Base-by-base conservation (phyloP, 2,113 vertebrate species). In the Pyrgilauda ruficollis region DNA sequence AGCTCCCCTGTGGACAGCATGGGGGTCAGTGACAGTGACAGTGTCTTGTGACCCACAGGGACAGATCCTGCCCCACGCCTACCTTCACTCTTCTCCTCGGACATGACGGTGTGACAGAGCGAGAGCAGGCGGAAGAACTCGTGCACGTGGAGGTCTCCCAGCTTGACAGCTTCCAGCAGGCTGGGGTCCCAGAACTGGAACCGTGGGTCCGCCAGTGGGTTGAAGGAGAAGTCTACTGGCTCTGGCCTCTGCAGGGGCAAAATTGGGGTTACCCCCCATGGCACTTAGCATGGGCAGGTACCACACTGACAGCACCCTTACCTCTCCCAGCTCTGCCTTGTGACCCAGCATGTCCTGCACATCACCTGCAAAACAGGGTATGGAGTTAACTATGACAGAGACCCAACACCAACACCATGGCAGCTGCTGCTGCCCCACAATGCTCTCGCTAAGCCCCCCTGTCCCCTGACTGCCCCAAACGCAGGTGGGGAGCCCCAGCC, bases 81-180 rank as follows among this genome's bases (percentile, higher is more conserved):
- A 99, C 99, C 99, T 93, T 98, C 98, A 0, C 67, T 98, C 96
- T 99, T 99, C 90, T 99, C 99, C 94, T 99, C 99, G 0, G 99
- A 99, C 99, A 99, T 99, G 78, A 99, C 99, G 0, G 99, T 99
- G 95, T 99, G 99, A 93, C 99, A 99, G 50, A 99, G 98, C 0
- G 99, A 98, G 28, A 99, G 99, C 84, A 99, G 98, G 17, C 99
- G 98, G 97, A 99, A 99, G 96, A 99, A 99, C 95, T 99, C 98
- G 0, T 99, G 99, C 8, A 98, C 97, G 2, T 97, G 97, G 1
- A 94, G 90, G 68, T 99, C 98, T 15, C 99, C 99, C 94, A 98
- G 96, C 90, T 98, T 98, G 37, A 99, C 98, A 0, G 99, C 98
- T 75, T 99, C 98, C 94, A 99, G 96, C 39, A 99, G 98, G 35